Percentiles rank a stretch among this genome's conserved stretches.
phyloP scores from a whole-genome alignment of 2,888 invertebrate genomes.

The Acronicta psi region DNA sequence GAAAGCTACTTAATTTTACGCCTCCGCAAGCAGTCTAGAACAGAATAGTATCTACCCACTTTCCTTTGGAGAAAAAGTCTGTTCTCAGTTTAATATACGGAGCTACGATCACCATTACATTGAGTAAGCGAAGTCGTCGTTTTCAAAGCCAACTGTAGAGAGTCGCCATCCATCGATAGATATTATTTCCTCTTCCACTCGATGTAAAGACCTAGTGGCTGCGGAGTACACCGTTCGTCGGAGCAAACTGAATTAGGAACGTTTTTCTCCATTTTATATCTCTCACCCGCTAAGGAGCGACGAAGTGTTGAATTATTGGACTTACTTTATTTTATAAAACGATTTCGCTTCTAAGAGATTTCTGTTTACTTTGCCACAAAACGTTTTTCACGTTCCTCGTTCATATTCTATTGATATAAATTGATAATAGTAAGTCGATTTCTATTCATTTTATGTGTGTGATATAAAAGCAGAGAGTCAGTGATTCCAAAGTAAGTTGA shows the following conservation, averaged over 20 bases:
- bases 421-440: constrained; percentile 65
- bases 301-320: constrained; percentile 86
- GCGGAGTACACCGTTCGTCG: constrained; percentile 73
- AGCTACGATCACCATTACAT: constrained; percentile 59
- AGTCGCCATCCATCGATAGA: constrained; percentile 71
- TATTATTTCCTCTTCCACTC: constrained; percentile 75
- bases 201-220: constrained; percentile 74
- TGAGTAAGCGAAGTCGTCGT: constrained; percentile 67
- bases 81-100: constrained; percentile 52
- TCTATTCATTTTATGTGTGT: constrained; percentile 47
- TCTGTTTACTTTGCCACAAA: constrained; percentile 81
- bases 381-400: constrained; percentile 67
- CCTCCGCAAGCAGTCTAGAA: constrained; percentile 28
- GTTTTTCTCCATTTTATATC: constrained; percentile 86
- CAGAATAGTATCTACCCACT: constrained; percentile 54
- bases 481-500: constrained; percentile 47
- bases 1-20: constrained; percentile 44
- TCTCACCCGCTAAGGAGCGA: constrained; percentile 78
- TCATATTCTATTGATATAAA: constrained; percentile 71
- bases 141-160: constrained; percentile 66
- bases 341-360: constrained; percentile 77
- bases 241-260: constrained; percentile 85
- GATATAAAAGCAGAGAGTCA: constrained; percentile 37
- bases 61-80: constrained; percentile 52
- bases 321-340: constrained; percentile 86